Conservation (phyloP, 2,113 vertebrate genomes). For the Bubo blakistoni region DNA sequence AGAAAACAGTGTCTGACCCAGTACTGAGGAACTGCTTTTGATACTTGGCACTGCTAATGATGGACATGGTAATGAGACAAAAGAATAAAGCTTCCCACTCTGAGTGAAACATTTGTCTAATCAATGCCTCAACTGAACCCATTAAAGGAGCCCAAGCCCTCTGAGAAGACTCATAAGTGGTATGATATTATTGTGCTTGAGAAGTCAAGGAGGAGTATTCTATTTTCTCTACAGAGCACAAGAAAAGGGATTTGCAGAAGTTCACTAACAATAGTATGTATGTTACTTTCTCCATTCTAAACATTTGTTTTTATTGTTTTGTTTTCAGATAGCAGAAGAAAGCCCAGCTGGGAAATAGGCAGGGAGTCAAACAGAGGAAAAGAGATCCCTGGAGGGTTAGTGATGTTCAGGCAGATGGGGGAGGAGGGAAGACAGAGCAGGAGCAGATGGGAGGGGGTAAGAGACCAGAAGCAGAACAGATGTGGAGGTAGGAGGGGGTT, state of each 20-base stretch:
- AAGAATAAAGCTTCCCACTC: neutral
- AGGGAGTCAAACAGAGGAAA: slow-evolving; percentile 46
- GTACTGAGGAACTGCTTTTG: neutral
- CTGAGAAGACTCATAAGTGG: neutral
- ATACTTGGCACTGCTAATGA: neutral
- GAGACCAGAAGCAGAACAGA: slow-evolving; percentile 52
- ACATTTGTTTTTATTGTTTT: neutral
- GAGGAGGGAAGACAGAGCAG: slow-evolving; percentile 24
- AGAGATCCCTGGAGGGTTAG: slow-evolving; percentile 48
- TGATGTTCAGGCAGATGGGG: slow-evolving; percentile 56
- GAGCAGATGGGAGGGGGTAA: slow-evolving; percentile 55
- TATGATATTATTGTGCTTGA: neutral
- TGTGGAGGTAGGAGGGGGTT: slow-evolving; percentile 42
- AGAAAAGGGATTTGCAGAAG: neutral
- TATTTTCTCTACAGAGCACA: neutral
- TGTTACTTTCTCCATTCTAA: neutral
- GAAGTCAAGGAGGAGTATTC: neutral
- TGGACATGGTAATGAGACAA: neutral
- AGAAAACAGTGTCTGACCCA: neutral
- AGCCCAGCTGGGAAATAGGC: slow-evolving; percentile 12
- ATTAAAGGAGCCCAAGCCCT: neutral
- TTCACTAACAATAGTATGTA: neutral
- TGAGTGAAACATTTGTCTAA: neutral
- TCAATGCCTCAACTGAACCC: neutral
- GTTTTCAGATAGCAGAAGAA: neutral